These are phyloP conservation scores for Podocnemis expansa DNA, from an alignment of 2,113 vertebrate species.

Conservation along the genomic window DNA sequence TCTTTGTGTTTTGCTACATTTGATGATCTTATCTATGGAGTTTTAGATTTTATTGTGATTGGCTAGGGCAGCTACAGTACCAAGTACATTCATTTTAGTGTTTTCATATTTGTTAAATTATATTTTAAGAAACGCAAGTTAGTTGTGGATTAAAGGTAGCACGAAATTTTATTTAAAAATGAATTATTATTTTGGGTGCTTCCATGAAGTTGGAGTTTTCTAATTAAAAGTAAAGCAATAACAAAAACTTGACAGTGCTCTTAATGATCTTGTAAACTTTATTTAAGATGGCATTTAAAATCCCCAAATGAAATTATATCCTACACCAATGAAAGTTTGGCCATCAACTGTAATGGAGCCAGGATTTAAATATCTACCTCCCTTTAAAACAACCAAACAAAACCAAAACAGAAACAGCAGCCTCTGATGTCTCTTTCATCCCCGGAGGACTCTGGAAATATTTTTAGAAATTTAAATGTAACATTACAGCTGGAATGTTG, in stretches of 20 bases:
- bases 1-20: background rate
- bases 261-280: background rate
- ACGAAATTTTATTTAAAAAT: background rate
- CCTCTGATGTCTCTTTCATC: background rate
- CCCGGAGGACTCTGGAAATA: background rate
- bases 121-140: background rate
- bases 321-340: background rate
- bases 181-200: background rate
- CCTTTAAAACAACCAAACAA: background rate
- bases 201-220: background rate
- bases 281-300: background rate
- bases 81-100: background rate
- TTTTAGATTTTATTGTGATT: background rate
- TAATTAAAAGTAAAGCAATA: background rate
- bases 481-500: background rate
- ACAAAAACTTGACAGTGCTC: background rate
- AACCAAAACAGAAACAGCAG: background rate
- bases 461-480: background rate
- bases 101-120: background rate
- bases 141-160: background rate
- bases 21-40: background rate
- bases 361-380: background rate
- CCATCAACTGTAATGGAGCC: background rate
- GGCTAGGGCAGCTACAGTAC: background rate
- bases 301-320: background rate